These are phyloP conservation scores for Chiroxiphia lanceolata DNA, from an alignment of 2,797 vertebrate genomes.

Conservation along the genomic window DNA sequence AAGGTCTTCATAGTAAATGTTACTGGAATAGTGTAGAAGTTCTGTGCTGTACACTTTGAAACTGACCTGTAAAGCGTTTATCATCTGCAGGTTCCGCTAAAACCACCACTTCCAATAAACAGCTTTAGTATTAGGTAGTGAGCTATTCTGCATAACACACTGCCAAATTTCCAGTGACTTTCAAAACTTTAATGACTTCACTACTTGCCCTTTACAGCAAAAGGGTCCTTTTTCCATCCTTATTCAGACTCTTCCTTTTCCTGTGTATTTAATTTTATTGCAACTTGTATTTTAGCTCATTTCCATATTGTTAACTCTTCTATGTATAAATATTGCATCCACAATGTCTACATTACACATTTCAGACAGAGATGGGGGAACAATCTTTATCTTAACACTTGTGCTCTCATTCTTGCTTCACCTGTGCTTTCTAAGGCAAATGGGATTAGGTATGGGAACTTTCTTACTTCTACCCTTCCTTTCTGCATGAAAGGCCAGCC, in stretches of 20 bases:
- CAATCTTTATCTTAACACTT: neutral
- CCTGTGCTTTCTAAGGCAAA: neutral
- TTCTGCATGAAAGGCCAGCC: neutral
- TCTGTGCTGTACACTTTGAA: neutral
- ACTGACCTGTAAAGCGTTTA: rapidly evolving
- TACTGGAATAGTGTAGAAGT: neutral
- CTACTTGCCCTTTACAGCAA: neutral
- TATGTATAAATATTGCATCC: neutral
- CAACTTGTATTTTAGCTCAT: neutral
- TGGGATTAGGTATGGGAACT: rapidly evolving
- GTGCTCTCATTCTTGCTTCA: neutral
- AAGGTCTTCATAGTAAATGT: neutral
- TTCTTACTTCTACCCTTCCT: neutral
- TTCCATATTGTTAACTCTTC: neutral
- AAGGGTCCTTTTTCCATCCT: neutral
- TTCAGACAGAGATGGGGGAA: neutral
- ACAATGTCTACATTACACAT: rapidly evolving
- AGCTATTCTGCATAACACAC: neutral
- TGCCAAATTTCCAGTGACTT: neutral
- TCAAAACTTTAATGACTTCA: neutral
- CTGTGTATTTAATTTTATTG: neutral
- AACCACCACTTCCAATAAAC: neutral
- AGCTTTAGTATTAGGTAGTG: neutral
- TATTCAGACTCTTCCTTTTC: neutral
- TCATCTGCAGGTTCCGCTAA: neutral